These are phyloP conservation scores for Yponomeuta sedellus DNA, from an alignment of 2,888 invertebrate species.

Conservation along the genomic window DNA sequence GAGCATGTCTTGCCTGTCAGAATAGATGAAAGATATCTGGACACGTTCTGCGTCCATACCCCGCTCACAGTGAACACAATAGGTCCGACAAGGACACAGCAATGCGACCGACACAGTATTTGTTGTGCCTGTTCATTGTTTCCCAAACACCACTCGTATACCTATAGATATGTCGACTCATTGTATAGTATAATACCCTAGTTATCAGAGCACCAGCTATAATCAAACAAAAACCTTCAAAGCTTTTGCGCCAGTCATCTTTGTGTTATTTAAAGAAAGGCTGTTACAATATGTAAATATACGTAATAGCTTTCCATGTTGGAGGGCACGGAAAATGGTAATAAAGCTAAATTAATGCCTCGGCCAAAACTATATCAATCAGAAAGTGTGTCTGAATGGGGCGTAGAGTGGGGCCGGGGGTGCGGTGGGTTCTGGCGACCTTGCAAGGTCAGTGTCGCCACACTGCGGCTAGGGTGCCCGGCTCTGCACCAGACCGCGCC, in stretches of 20 bases:
- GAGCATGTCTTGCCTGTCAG: conserved; percentile 6
- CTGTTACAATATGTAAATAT: not conserved
- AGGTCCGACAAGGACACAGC: conserved; percentile 42
- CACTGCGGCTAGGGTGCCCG: not conserved
- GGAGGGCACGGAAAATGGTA: conserved; percentile 6
- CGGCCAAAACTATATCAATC: not conserved
- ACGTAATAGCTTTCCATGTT: conserved; percentile 1
- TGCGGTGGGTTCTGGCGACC: conserved; percentile 33
- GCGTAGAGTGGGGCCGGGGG: not conserved
- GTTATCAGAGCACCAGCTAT: not conserved
- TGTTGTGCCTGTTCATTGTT: conserved; percentile 43
- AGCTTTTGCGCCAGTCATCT: not conserved
- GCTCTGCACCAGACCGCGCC: conserved; percentile 12
- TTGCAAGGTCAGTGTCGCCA: conserved; percentile 49
- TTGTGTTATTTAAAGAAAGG: not conserved
- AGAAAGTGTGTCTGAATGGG: conserved; percentile 9
- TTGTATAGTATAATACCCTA: not conserved
- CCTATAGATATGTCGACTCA: not conserved
- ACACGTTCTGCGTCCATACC: conserved; percentile 14
- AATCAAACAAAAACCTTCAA: not conserved
- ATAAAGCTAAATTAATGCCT: conserved; percentile 9
- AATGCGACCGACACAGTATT: conserved; percentile 31
- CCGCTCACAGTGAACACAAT: conserved; percentile 36
- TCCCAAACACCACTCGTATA: conserved; percentile 1
- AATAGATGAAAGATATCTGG: not conserved